Percentiles rank a stretch among this genome's conserved stretches.
These are phyloP conservation scores for Poecilia wingei DNA, from an alignment of 2,797 vertebrate genomes.

Conservation along the genomic window DNA sequence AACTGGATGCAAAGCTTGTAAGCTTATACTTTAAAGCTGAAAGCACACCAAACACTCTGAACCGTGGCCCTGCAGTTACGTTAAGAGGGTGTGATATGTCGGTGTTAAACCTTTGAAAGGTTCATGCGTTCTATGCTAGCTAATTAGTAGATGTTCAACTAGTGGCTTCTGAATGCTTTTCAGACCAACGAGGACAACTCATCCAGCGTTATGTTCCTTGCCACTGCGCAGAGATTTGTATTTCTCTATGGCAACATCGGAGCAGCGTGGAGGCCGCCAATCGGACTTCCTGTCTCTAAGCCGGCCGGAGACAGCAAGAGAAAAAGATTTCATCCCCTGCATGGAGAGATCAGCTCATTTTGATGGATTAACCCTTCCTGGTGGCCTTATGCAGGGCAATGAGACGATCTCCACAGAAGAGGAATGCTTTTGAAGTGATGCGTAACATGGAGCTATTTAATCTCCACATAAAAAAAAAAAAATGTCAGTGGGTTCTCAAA, in stretches of 20 bases:
- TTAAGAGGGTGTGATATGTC: constrained; percentile 33
- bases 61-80: constrained; percentile 14
- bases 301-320: constrained; percentile 37
- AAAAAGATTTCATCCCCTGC: constrained; percentile 49
- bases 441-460: constrained; percentile 48
- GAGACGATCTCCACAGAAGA: constrained; percentile 39
- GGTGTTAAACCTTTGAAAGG: constrained; percentile 39
- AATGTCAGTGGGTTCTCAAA: constrained; percentile 58
- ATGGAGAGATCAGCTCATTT: constrained; percentile 60
- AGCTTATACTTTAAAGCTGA: constrained; percentile 26
- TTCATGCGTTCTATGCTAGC: constrained; percentile 21
- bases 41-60: constrained; percentile 35
- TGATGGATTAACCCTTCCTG: constrained; percentile 63
- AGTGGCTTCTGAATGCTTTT: constrained; percentile 38
- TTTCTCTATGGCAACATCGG: constrained; percentile 67
- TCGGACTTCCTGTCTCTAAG: constrained; percentile 62
- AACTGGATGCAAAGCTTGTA: constrained; percentile 44
- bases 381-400: constrained; percentile 53
- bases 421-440: constrained; percentile 68
- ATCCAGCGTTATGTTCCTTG: constrained; percentile 34
- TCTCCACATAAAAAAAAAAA: constrained; percentile 38
- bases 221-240: constrained; percentile 35
- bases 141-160: constrained; percentile 40
- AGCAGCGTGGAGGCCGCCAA: constrained; percentile 22
- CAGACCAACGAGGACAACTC: constrained; percentile 42